These are phyloP conservation scores for Hemiscyllium ocellatum DNA, from an alignment of 2,113 vertebrate genomes.

Conservation along the genomic window DNA sequence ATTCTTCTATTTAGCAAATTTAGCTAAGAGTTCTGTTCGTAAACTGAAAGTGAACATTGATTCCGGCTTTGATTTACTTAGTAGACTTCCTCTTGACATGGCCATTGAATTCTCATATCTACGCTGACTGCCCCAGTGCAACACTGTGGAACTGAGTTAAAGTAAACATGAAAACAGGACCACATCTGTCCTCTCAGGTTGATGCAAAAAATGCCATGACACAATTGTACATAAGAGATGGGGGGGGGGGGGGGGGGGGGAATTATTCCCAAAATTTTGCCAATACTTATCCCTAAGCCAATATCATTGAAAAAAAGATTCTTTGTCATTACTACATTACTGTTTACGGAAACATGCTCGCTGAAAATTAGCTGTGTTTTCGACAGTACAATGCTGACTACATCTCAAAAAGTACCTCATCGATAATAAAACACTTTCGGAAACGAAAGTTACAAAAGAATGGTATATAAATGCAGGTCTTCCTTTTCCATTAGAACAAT, in stretches of 20 bases:
- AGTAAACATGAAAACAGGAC: no score
- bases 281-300: not conserved
- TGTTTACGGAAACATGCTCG: not conserved
- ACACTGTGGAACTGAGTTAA: not conserved
- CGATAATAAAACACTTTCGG: not conserved
- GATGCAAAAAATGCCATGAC: no score
- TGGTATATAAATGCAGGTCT: not conserved
- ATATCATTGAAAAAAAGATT: not conserved
- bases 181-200: no score
- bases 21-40: not conserved
- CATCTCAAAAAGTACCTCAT: not conserved
- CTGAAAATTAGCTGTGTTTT: not conserved
- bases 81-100: not conserved
- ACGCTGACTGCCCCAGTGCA: not conserved
- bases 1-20: no score
- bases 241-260: not conserved
- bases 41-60: not conserved
- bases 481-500: not conserved
- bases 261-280: not conserved
- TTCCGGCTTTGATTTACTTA: not conserved
- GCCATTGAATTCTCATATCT: not conserved
- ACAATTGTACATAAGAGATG: no score
- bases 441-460: not conserved
- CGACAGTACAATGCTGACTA: not conserved
- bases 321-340: not conserved